phyloP scores from a whole-genome alignment of 2,888 invertebrate species.

The Sepioteuthis lessoniana region DNA sequence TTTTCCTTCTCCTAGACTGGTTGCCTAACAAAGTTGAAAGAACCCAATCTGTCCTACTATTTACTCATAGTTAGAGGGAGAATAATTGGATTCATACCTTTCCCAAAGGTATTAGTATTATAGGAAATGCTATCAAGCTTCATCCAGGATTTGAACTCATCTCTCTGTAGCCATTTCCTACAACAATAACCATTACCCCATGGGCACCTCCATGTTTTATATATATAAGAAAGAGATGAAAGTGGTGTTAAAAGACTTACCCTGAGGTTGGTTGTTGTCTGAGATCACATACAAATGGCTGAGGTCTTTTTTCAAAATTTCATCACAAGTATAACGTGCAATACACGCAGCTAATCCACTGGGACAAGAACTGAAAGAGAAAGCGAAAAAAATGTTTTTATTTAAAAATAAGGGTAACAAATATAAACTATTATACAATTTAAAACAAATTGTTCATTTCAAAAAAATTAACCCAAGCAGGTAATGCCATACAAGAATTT shows the following conservation, averaged over 20 bases:
- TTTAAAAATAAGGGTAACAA: background rate
- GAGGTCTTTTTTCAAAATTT: conserved; percentile 56
- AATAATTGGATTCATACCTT: too few species aligned
- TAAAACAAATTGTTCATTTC: background rate
- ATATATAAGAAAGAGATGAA: too few species aligned
- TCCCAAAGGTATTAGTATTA: too few species aligned
- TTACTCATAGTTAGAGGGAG: too few species aligned
- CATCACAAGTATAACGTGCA: conserved; percentile 59
- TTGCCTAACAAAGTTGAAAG: too few species aligned
- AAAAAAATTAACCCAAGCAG: background rate
- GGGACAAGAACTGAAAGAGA: conserved; percentile 67
- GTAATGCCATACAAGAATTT: background rate
- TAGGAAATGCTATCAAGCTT: too few species aligned
- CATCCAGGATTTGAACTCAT: too few species aligned
- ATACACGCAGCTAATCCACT: conserved; percentile 59
- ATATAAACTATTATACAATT: background rate
- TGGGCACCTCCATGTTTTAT: too few species aligned
- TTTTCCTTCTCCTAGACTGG: too few species aligned
- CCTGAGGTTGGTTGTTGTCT: conserved; percentile 45
- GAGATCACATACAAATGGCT: conserved; percentile 55
- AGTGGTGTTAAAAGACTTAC: background rate
- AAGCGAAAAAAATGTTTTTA: background rate
- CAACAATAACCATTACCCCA: too few species aligned
- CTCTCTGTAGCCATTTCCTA: too few species aligned
- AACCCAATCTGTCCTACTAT: too few species aligned